A percentile compares a stretch with the other conserved stretches of the same genome.
Evolutionary conservation across 1,140 invertebrate genomes (phyloP).

Genomic region (Drosophila ficusphila): DNA sequence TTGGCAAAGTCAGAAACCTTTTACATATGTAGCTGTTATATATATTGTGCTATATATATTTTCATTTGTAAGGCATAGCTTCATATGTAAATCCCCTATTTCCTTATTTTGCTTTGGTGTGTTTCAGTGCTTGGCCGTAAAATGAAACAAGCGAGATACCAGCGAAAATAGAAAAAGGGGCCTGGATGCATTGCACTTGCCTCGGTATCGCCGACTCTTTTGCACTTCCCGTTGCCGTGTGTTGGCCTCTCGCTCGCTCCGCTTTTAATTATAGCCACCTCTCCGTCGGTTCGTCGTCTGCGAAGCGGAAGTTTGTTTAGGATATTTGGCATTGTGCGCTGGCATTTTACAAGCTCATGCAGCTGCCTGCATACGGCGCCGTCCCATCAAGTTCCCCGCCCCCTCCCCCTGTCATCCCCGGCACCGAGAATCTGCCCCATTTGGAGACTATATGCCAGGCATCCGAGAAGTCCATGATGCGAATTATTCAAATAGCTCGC

Average conservation of each 20-base stretch:
- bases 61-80: background rate
- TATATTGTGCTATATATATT: too few relatives aligned
- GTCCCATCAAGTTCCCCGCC: background rate
- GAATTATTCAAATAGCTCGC: conserved; percentile 71
- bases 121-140: background rate
- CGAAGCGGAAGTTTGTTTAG: conserved; percentile 78
- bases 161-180: conserved; percentile 38
- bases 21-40: too few relatives aligned
- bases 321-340: conserved; percentile 68
- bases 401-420: background rate
- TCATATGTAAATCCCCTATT: background rate
- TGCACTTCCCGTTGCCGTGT: background rate
- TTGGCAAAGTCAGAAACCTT: too few relatives aligned
- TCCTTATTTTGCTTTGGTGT: background rate
- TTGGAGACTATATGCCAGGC: conserved; percentile 19
- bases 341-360: conserved; percentile 49
- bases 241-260: background rate
- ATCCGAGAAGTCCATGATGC: conserved; percentile 48
- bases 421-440: conserved; percentile 22
- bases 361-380: conserved; percentile 43
- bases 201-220: background rate
- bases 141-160: conserved; percentile 2
- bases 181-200: conserved; percentile 30
- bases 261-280: conserved; percentile 68
- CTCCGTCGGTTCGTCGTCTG: conserved; percentile 35